These are phyloP conservation scores for Xyrichtys novacula DNA, from an alignment of 2,797 vertebrate species.

Conservation along the genomic window DNA sequence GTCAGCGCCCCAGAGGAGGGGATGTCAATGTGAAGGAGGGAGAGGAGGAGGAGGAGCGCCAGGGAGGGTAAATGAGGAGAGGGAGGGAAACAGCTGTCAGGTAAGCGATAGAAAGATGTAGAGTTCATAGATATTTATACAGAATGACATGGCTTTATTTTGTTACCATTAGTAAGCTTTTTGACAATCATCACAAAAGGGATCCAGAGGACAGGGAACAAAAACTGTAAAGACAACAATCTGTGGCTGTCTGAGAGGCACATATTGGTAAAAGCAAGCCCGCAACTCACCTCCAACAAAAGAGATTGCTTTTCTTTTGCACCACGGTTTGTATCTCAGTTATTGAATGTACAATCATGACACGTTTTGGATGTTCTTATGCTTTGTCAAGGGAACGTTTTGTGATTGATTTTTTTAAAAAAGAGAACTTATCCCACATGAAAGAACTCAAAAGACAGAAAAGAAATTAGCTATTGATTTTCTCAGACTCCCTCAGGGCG, in stretches of 20 bases:
- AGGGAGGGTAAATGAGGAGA: neutral
- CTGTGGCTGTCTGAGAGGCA: neutral
- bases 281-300: neutral
- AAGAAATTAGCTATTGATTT: constrained; percentile 40
- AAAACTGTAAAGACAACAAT: neutral
- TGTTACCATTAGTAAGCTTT: neutral
- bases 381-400: neutral
- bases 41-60: constrained; percentile 41
- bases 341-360: neutral
- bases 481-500: neutral
- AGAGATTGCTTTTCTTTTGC: neutral
- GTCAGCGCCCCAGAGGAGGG: constrained; percentile 42
- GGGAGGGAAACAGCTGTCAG: neutral
- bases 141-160: neutral
- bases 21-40: constrained; percentile 35
- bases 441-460: constrained; percentile 10
- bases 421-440: neutral
- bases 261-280: neutral
- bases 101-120: neutral
- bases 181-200: neutral
- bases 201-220: neutral
- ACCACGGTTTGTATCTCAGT: constrained; percentile 2
- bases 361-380: neutral
- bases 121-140: constrained; percentile 4
- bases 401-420: neutral